A percentile compares a stretch with the other conserved stretches of the same genome.
phyloP scores from a whole-genome alignment of 1,140 invertebrate genomes.

The Tetragonula clypearis region DNA sequence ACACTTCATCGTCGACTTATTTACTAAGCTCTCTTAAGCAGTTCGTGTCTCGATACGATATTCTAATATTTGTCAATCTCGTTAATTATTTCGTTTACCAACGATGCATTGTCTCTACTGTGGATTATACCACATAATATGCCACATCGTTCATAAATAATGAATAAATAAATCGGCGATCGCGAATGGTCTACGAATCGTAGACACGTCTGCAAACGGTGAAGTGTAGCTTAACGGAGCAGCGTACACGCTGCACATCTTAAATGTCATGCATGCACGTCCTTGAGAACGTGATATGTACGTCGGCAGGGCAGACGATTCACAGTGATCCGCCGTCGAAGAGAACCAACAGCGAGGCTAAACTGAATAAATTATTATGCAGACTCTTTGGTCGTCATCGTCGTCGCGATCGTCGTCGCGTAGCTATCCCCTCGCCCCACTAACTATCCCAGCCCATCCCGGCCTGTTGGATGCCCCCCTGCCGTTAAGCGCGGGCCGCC shows the following conservation, averaged over 20 bases:
- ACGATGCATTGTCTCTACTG: no score
- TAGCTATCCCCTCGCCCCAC: conserved; percentile 17
- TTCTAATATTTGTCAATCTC: no score
- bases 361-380: conserved; percentile 80
- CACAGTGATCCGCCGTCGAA: conserved; percentile 64
- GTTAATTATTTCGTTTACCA: no score
- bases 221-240: conserved; percentile 16
- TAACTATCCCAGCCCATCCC: not conserved
- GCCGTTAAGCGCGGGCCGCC: conserved; percentile 66
- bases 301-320: not conserved
- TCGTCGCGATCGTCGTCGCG: conserved; percentile 28
- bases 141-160: no score
- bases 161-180: no score
- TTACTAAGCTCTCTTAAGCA: no score
- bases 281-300: conserved; percentile 32
- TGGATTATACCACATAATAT: no score
- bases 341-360: conserved; percentile 70
- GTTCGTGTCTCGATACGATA: no score
- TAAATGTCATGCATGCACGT: conserved; percentile 9
- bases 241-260: conserved; percentile 15
- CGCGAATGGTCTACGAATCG: no score
- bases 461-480: conserved; percentile 47
- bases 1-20: no score
- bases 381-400: conserved; percentile 48
- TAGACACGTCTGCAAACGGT: not conserved